Evolutionary conservation across 2,888 invertebrate genomes (phyloP).

Genomic region (Euplagia quadripunctaria): DNA sequence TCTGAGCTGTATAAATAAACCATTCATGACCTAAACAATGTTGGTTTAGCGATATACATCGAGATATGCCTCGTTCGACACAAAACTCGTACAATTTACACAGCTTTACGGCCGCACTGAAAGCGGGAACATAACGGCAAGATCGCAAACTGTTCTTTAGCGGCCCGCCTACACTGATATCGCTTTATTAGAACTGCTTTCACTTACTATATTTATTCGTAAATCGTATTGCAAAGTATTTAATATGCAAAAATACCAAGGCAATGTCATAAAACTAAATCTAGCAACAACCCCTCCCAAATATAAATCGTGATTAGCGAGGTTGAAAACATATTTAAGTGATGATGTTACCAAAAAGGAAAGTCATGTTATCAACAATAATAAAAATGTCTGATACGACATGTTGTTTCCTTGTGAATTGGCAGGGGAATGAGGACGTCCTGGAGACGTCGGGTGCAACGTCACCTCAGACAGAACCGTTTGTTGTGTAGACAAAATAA

Average conservation of each 20-base stretch:
- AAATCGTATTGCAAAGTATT: conserved; percentile 30
- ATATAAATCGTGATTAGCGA: conserved; percentile 31
- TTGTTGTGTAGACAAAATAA: conserved; percentile 77
- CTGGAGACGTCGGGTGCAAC: conserved; percentile 64
- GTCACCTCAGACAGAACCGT: conserved; percentile 54
- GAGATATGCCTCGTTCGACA: conserved; percentile 24
- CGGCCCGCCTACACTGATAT: conserved; percentile 22
- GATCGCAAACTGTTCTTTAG: conserved; percentile 35
- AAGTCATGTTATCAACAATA: conserved; percentile 34
- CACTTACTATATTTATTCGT: conserved; percentile 25
- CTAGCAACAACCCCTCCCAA: conserved; percentile 1
- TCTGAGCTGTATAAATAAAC: conserved; percentile 16
- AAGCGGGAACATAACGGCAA: conserved; percentile 51
- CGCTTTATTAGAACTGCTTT: conserved; percentile 41
- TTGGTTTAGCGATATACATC: conserved; percentile 14
- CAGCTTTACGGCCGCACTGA: conserved; percentile 42
- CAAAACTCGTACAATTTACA: conserved; percentile 54
- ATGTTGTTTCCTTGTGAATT: conserved; percentile 53
- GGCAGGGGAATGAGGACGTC: conserved; percentile 71
- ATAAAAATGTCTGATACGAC: conserved; percentile 53
- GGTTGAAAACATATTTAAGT: conserved; percentile 14
- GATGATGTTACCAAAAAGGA: conserved; percentile 6
- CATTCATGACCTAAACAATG: conserved; percentile 19
- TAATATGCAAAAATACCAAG: conserved; percentile 30
- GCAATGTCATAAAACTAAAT: conserved; percentile 24